phyloP scores from a whole-genome alignment of 2,113 vertebrate genomes.

The Leucopsar rothschildi region DNA sequence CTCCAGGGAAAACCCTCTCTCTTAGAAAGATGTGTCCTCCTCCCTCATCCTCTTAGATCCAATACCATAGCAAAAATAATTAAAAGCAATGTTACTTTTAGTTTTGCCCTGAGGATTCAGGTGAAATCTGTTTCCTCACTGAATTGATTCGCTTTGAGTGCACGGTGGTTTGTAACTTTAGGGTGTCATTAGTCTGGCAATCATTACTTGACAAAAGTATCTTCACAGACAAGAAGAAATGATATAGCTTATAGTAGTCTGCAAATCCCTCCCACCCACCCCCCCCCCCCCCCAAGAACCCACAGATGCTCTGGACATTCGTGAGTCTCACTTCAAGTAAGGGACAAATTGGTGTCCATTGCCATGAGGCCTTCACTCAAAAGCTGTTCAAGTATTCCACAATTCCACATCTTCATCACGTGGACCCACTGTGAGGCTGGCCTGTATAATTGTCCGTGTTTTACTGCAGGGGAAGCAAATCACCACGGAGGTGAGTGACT shows the following conservation, averaged over 20 bases:
- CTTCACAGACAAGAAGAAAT: background rate
- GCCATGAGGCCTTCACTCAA: background rate
- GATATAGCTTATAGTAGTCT: background rate
- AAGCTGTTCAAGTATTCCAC: background rate
- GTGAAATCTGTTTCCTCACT: slow-evolving; percentile 3
- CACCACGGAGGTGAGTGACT: background rate
- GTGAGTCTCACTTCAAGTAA: background rate
- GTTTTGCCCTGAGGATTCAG: slow-evolving; percentile 21
- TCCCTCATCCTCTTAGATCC: background rate
- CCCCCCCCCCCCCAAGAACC: accelerated
- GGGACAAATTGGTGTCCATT: background rate
- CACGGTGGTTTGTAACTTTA: slow-evolving; percentile 10
- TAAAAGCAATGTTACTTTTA: background rate
- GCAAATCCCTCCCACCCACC: too few species aligned
- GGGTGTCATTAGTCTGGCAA: background rate
- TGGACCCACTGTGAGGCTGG: background rate
- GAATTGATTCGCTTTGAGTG: slow-evolving; percentile 1
- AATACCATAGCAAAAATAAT: slow-evolving; percentile 3
- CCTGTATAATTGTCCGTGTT: background rate
- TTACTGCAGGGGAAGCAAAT: background rate
- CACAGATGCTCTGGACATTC: background rate
- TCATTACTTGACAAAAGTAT: background rate
- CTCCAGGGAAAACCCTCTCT: background rate
- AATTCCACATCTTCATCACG: background rate
- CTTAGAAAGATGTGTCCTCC: background rate